Evolutionary conservation across 37 sponge, comb jelly and placozoan species (phyloP), one percentile per base, ranked within the genome.

Genomic region (Theonella swinhoei): DNA sequence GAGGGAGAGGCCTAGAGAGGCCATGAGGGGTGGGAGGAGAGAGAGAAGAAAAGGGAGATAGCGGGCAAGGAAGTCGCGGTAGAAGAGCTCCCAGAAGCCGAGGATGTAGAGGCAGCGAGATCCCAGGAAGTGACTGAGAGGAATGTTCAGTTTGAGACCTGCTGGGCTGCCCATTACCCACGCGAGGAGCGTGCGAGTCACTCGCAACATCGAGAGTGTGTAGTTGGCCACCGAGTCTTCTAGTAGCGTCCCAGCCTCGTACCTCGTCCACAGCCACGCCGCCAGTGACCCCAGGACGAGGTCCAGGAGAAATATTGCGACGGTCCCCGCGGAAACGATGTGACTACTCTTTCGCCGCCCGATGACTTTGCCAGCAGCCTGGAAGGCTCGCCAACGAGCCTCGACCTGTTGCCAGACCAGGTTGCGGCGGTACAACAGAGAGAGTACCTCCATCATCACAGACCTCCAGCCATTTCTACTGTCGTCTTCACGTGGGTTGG

Each of bases 141-240:
- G 87, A 0, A 67, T 83, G 80, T 95, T 95, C 31, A 95, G 85
- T 70, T 95, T 95, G 26, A 95, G 71, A 1, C 95, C 95, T 11
- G 71, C 90, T 8, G 95, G 95, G 9, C 62, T 76, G 22, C 83
- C 94, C 90, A 83, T 91, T 14, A 92, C 64, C 95, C 95, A 95
- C 38, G 61, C 20, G 35, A 90, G 62, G 32, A 69, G 42, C 42
- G 62, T 30, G 22, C 42, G 25, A 19, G 74, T 66, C 79, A 63
- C 82, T 26, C 71, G 73, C 20, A 89, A 64, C 41, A 61, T 76
- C 22, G 74, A 42, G 9, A 72, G 25, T 0, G 74, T 73, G 73
- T 89, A 83, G 20, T 29, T 9, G 17, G 89, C 68, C 41, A 89
- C 22, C 19, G n/a, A 19, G 32, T 29, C 62, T 26, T 54, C 73